Evolutionary conservation across 2,888 invertebrate genomes (phyloP).

Genomic region (Eilema caniola): DNA sequence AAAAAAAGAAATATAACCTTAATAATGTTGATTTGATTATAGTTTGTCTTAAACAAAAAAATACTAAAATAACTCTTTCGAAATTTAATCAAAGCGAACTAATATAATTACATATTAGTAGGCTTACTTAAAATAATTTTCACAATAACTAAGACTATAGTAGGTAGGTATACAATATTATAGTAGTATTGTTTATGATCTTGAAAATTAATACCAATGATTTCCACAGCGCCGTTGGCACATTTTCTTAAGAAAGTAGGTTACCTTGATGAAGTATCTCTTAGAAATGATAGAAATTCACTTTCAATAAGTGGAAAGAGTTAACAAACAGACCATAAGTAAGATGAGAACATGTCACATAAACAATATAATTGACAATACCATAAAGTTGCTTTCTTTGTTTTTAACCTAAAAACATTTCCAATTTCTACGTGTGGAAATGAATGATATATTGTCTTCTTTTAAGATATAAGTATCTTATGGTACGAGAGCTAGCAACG

Average conservation of each 20-base stretch:
- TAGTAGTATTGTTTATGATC: too few species aligned
- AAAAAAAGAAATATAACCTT: too few species aligned
- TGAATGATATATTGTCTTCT: neutral
- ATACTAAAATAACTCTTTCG: too few species aligned
- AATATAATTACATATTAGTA: too few species aligned
- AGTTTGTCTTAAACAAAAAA: too few species aligned
- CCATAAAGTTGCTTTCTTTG: constrained; percentile 38
- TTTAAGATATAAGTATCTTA: too few species aligned
- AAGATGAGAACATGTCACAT: constrained; percentile 56
- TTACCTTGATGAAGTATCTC: constrained; percentile 63
- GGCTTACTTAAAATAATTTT: too few species aligned
- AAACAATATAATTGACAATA: constrained; percentile 39
- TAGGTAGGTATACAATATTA: too few species aligned
- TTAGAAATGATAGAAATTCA: constrained; percentile 63
- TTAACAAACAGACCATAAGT: constrained; percentile 52
- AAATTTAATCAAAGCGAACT: too few species aligned
- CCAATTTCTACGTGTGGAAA: neutral
- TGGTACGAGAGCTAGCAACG: too few species aligned
- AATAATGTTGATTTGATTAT: too few species aligned
- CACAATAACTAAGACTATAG: too few species aligned
- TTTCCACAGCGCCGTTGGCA: constrained; percentile 54
- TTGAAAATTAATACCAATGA: constrained; percentile 47
- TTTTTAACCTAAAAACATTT: constrained; percentile 24
- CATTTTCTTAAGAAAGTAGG: constrained; percentile 77
- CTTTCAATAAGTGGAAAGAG: constrained; percentile 61